Evolutionary conservation across 2,888 invertebrate genomes (phyloP).

Genomic region (Carterocephalus palaemon): DNA sequence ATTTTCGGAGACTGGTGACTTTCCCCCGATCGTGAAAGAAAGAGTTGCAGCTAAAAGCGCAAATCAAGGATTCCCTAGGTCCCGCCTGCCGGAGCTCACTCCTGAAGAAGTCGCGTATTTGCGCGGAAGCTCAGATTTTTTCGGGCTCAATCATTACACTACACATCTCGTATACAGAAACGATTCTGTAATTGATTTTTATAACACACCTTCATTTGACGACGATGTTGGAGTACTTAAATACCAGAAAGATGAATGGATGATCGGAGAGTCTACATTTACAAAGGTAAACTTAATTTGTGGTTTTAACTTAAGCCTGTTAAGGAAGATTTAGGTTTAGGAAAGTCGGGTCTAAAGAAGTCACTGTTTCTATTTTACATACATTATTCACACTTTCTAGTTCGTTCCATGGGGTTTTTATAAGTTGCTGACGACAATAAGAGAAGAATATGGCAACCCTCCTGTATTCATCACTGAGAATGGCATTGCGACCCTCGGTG

Average conservation of each 20-base stretch:
- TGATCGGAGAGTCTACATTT: slow-evolving; percentile 29
- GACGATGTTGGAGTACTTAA: slow-evolving; percentile 36
- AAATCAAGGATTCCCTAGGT: slow-evolving; percentile 57
- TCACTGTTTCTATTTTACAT: too few species aligned
- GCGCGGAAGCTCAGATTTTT: slow-evolving; percentile 48
- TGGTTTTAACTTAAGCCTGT: not conserved
- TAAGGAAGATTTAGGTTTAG: not conserved
- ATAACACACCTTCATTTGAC: slow-evolving; percentile 35
- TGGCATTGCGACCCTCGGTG: slow-evolving; percentile 50
- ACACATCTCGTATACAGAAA: slow-evolving; percentile 43
- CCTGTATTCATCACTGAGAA: slow-evolving; percentile 78
- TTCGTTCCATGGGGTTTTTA: slow-evolving; percentile 77
- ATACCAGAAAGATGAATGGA: slow-evolving; percentile 37
- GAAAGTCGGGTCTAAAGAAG: too few species aligned
- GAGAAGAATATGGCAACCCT: slow-evolving; percentile 69
- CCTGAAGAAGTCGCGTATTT: slow-evolving; percentile 51
- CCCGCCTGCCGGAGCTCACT: slow-evolving; percentile 52
- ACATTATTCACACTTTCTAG: slow-evolving; percentile 32
- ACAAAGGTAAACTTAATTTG: slow-evolving; percentile 27
- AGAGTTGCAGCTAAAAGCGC: slow-evolving; percentile 74
- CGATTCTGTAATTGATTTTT: slow-evolving; percentile 33
- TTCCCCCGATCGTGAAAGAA: slow-evolving; percentile 79
- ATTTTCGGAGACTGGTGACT: slow-evolving; percentile 78
- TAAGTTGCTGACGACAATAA: slow-evolving; percentile 70
- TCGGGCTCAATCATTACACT: slow-evolving; percentile 82